Evolutionary conservation across 2,113 vertebrate genomes (phyloP).

Genomic region (Elephantulus edwardii): DNA sequence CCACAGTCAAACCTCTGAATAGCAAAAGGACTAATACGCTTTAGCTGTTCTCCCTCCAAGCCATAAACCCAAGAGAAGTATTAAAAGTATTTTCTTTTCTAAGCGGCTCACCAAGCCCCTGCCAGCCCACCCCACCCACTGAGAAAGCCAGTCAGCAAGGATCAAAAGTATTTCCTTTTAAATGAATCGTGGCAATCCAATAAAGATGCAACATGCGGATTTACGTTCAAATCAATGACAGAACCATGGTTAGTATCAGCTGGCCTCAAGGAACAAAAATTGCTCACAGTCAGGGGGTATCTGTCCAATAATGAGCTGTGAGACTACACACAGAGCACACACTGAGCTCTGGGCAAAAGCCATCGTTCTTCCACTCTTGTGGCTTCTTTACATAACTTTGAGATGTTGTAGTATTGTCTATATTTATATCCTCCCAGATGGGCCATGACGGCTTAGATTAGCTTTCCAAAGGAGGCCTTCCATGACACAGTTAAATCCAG

Average conservation of each 20-base stretch:
- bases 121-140: conserved; percentile 72
- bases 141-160: conserved; percentile 84
- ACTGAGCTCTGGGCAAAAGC: conserved; percentile 47
- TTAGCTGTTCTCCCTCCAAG: conserved; percentile 83
- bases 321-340: conserved; percentile 37
- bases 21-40: conserved; percentile 87
- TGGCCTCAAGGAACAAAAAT: conserved; percentile 87
- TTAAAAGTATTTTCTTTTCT: conserved; percentile 72
- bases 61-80: conserved; percentile 77
- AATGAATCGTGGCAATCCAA: conserved; percentile 91
- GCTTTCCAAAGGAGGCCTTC: neutral
- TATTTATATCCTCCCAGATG: conserved; percentile 26
- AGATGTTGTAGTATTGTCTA: conserved; percentile 34
- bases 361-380: conserved; percentile 66
- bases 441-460: neutral
- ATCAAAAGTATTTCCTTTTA: conserved; percentile 91
- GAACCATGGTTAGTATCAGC: conserved; percentile 81
- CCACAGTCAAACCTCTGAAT: conserved; percentile 90
- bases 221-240: conserved; percentile 88
- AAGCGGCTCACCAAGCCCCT: conserved; percentile 53
- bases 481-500: neutral
- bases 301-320: conserved; percentile 80
- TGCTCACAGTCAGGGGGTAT: conserved; percentile 83
- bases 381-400: conserved; percentile 51
- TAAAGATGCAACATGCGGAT: conserved; percentile 84